These are phyloP conservation scores for Agrotis puta DNA, from an alignment of 2,888 invertebrate genomes.

Conservation along the genomic window DNA sequence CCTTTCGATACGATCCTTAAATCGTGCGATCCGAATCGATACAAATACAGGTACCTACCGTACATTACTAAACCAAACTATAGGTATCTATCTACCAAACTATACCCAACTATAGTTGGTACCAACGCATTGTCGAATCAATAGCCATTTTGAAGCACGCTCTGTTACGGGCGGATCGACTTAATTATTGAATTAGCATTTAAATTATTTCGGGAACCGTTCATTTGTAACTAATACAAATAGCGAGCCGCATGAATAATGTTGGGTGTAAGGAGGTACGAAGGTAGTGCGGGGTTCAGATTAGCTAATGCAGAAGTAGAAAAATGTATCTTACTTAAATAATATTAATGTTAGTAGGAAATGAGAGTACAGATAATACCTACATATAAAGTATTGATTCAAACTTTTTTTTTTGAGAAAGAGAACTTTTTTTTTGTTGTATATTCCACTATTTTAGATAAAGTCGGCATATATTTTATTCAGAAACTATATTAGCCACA, in stretches of 20 bases:
- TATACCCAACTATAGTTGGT: conserved; percentile 55
- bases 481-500: no score
- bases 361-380: no score
- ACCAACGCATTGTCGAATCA: conserved; percentile 76
- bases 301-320: not conserved
- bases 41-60: no score
- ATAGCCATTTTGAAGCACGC: conserved; percentile 79
- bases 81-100: not conserved
- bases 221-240: conserved; percentile 92
- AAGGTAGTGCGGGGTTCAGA: conserved; percentile 52
- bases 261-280: conserved; percentile 71
- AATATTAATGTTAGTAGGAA: no score
- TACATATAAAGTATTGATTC: no score
- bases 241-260: conserved; percentile 90
- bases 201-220: conserved; percentile 91
- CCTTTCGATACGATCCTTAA: not conserved
- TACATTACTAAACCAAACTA: conserved; percentile 19
- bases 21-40: not conserved
- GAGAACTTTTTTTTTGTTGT: no score
- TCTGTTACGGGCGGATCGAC: conserved; percentile 86
- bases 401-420: no score
- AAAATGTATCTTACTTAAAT: not conserved
- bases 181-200: conserved; percentile 92
- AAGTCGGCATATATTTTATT: no score
- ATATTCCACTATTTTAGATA: no score